Evolutionary conservation across 2,888 invertebrate genomes (phyloP).

Genomic region (Drosophila incognita): DNA sequence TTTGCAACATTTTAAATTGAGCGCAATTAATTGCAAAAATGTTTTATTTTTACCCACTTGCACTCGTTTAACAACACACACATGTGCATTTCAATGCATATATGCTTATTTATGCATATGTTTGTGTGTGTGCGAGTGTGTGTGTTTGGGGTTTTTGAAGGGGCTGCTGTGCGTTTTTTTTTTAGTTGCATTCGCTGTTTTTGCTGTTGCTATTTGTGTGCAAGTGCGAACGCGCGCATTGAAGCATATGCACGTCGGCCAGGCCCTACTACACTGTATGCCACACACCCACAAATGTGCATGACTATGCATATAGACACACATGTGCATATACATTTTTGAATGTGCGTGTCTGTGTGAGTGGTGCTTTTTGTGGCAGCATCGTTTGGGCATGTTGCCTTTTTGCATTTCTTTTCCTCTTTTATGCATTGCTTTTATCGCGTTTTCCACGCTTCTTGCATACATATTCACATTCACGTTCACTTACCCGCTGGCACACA

Average conservation of each 20-base stretch:
- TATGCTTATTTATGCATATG: conserved; percentile 9
- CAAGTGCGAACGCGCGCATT: conserved; percentile 81
- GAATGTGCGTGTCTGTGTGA: conserved; percentile 35
- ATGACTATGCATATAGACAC: conserved; percentile 11
- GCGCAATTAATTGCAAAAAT: conserved; percentile 84
- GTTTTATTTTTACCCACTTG: conserved; percentile 80
- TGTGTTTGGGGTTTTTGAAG: conserved; percentile 62
- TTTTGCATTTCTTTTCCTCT: conserved; percentile 76
- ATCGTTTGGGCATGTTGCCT: conserved; percentile 71
- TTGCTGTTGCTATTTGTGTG: conserved; percentile 61
- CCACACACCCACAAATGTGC: conserved; percentile 13
- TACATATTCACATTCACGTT: conserved; percentile 35
- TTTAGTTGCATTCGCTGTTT: conserved; percentile 51
- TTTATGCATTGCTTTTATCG: conserved; percentile 81
- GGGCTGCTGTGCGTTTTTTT: conserved; percentile 67
- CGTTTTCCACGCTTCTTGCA: conserved; percentile 67
- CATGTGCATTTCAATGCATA: conserved; percentile 25
- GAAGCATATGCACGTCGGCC: conserved; percentile 75
- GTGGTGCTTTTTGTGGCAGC: conserved; percentile 54
- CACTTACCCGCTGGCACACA: conserved; percentile 28
- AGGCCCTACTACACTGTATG: conserved; percentile 36
- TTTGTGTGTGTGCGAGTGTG: conserved; percentile 15
- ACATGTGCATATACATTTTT: conserved; percentile 15
- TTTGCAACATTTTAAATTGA: conserved; percentile 84
- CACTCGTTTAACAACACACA: conserved; percentile 64